Evolutionary conservation across 2,888 invertebrate genomes (phyloP).

Genomic region (Caenorhabditis macrosperma): DNA sequence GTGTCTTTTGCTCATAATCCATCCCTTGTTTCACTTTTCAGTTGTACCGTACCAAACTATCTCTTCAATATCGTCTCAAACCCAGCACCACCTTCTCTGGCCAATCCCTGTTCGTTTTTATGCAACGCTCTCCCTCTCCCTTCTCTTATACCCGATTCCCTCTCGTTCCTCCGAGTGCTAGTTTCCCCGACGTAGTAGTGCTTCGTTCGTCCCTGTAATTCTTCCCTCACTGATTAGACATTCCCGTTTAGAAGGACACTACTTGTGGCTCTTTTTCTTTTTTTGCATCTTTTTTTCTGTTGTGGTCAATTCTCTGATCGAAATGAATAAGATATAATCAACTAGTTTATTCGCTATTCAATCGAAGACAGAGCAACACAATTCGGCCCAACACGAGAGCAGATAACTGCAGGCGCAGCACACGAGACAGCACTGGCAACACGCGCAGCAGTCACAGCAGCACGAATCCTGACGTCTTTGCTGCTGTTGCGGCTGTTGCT

Average conservation of each 20-base stretch:
- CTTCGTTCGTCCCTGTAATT: constrained; percentile 27
- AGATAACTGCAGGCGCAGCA: constrained; percentile 44
- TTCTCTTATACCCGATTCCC: background rate
- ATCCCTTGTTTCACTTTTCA: constrained; percentile 42
- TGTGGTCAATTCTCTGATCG: constrained; percentile 29
- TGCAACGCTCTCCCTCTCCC: constrained; percentile 8
- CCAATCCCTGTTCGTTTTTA: constrained; percentile 26
- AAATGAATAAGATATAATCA: constrained; percentile 8
- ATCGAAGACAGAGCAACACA: constrained; percentile 35
- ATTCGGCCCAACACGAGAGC: constrained; percentile 45
- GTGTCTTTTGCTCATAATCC: constrained; percentile 42
- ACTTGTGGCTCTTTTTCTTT: background rate
- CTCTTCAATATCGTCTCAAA: constrained; percentile 18
- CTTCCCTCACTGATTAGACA: constrained; percentile 30
- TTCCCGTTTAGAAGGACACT: constrained; percentile 41
- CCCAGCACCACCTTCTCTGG: constrained; percentile 12
- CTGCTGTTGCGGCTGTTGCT: constrained; percentile 34
- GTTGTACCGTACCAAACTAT: constrained; percentile 21
- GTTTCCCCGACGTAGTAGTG: constrained; percentile 32
- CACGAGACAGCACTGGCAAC: constrained; percentile 46
- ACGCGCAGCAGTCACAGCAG: constrained; percentile 45
- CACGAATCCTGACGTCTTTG: constrained; percentile 31
- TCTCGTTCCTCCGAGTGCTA: constrained; percentile 35
- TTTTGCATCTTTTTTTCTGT: constrained; percentile 23
- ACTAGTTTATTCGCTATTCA: background rate